Base-by-base conservation (phyloP, 2,113 vertebrate genomes). In the Spilogale gracilis region DNA sequence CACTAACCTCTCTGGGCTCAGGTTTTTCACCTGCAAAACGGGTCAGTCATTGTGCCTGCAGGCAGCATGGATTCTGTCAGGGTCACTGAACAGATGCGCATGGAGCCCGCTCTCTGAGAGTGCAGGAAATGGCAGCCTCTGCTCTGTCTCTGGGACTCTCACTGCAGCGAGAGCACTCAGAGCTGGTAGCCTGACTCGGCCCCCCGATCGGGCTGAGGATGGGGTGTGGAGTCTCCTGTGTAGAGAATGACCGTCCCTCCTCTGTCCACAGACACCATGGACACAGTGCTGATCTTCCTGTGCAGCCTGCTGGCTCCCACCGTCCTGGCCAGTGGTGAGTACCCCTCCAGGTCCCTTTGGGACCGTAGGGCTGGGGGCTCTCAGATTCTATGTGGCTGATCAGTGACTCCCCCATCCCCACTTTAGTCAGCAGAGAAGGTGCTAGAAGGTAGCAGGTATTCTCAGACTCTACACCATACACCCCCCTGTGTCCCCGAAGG, bases 191-290 rank as follows among this genome's bases (percentile, higher is more conserved):
- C 56, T 14, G 5, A 45, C 25, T 32, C 71, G 27, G 38, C 43
- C 5, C 6, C 27, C n/a, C 0, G 10, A 30, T 27, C 4, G 1
- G 90, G 32, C 69, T 54, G 90, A n/a, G 30, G 25, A 48, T 6
- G 50, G 21, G 8, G 10, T 38, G 9, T 25, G 61, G 30, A 5
- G 7, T 30, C 71, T 85, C 56, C 43, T 52, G 8, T 12, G 23
- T 38, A 73, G 61, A 67, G 56, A 78, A 0, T 96, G 43, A 30
- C 3, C n/a, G 30, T 30, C 8, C 9, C 52, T 63, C 14, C 63
- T 97, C 97, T 92, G 95, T 94, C 95, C 17, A 5, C 98, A 99
- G 99, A 98, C 78, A 97, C 99, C 99, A 99, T 99, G 99, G 99
- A 99, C 98, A 98, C 99, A 67, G 97, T 58, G 97, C 98, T 99